Evolutionary conservation across 64 coral and sea anemone species (phyloP).

Genomic region (Actinia tenebrosa): DNA sequence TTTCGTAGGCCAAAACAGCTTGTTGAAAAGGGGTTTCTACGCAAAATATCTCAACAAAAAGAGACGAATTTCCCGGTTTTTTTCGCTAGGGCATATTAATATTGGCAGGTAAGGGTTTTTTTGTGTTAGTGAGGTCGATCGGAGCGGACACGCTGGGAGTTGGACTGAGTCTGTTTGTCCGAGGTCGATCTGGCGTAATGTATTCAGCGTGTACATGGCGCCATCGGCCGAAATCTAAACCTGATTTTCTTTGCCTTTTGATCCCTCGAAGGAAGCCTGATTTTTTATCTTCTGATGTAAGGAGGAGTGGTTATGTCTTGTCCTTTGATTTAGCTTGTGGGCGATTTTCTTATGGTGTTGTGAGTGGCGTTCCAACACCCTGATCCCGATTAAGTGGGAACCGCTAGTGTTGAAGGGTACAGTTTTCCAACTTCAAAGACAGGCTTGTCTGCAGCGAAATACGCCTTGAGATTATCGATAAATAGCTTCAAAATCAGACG

Average conservation of each 20-base stretch:
- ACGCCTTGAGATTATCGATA: neutral
- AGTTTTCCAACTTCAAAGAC: constrained; percentile 10
- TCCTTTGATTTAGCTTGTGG: neutral
- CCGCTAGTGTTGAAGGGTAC: neutral
- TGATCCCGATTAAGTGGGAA: neutral
- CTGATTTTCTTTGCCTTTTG: neutral
- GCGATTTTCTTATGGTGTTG: neutral
- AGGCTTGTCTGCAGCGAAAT: constrained; percentile 3
- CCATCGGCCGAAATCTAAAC: constrained; percentile 36
- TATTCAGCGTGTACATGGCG: constrained; percentile 39
- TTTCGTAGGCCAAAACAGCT: constrained; percentile 27
- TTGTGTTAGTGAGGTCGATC: neutral
- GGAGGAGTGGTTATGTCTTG: neutral
- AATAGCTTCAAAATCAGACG: neutral
- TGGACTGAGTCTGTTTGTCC: constrained; percentile 7
- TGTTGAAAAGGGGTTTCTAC: constrained; percentile 14
- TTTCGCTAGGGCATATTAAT: neutral
- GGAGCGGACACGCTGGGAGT: neutral
- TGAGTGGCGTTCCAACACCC: constrained; percentile 5
- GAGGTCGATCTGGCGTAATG: constrained; percentile 21
- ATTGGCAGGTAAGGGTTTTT: constrained; percentile 4
- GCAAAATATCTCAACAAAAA: constrained; percentile 1
- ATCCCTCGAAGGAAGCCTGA: neutral
- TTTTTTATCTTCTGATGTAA: neutral
- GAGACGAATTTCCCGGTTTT: neutral